phyloP scores from a whole-genome alignment of 2,888 invertebrate genomes.

The Drepana falcataria region DNA sequence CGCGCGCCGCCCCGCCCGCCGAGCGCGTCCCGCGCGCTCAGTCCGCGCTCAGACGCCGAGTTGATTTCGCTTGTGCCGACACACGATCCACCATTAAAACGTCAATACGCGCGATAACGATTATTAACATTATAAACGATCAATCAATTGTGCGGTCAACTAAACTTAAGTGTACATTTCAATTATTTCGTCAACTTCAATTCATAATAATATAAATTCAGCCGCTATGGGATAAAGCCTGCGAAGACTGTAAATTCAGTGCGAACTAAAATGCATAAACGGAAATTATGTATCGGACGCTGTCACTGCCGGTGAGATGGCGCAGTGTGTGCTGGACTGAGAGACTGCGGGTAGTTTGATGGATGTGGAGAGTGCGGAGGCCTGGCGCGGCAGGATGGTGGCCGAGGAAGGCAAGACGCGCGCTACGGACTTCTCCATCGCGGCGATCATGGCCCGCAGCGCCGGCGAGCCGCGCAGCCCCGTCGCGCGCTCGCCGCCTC shows the following conservation, averaged over 20 bases:
- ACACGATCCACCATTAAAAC: conserved; percentile 20
- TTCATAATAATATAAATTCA: not conserved
- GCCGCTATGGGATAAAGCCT: not conserved
- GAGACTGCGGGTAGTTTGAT: conserved; percentile 58
- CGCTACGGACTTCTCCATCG: conserved; percentile 97
- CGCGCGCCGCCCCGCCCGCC: conserved; percentile 37
- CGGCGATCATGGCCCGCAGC: conserved; percentile 93
- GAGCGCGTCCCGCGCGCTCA: conserved; percentile 54
- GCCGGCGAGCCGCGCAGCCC: conserved; percentile 68
- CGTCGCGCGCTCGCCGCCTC: conserved; percentile 64
- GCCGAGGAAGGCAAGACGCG: conserved; percentile 69
- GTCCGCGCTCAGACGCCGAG: conserved; percentile 65
- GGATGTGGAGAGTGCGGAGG: conserved; percentile 72
- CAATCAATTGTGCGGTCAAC: conserved; percentile 12
- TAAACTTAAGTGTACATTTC: not conserved
- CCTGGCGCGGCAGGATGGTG: conserved; percentile 71
- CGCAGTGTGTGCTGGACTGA: conserved; percentile 23
- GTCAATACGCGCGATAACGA: conserved; percentile 32
- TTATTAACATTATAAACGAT: conserved; percentile 19
- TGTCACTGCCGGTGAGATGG: conserved; percentile 55
- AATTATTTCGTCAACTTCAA: not conserved
- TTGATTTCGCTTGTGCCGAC: conserved; percentile 35
- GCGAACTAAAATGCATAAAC: conserved; percentile 25
- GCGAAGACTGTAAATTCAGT: conserved; percentile 1
- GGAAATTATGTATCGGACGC: conserved; percentile 52